phyloP scores from a whole-genome alignment of 2,797 vertebrate species.

The Molossus molossus region DNA sequence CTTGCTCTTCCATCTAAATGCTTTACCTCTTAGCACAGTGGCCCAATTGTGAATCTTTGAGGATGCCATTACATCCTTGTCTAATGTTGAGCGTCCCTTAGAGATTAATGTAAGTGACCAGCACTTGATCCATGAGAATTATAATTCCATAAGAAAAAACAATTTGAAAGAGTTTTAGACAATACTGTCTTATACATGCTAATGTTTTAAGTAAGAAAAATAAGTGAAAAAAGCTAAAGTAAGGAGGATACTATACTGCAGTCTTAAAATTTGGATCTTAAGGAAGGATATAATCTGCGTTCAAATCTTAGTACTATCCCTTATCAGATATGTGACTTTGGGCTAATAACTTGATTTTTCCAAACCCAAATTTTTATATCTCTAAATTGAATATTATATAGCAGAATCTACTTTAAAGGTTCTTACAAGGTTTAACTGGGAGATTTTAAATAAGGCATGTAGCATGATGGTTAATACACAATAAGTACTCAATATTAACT shows the following conservation, averaged over 20 bases:
- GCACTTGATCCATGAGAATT: background rate
- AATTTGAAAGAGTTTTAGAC: background rate
- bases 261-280: background rate
- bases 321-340: background rate
- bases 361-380: background rate
- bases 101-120: background rate
- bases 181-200: background rate
- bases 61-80: background rate
- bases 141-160: background rate
- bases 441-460: background rate
- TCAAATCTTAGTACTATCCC: background rate
- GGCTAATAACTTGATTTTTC: conserved; percentile 1
- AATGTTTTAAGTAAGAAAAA: background rate
- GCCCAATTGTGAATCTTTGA: background rate
- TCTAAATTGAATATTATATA: conserved; percentile 6
- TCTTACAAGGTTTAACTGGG: background rate
- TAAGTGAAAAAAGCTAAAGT: background rate
- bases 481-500: background rate
- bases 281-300: background rate
- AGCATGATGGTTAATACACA: background rate
- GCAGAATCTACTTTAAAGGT: background rate
- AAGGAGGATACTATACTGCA: background rate
- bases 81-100: background rate
- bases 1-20: background rate
- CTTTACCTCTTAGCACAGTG: background rate